Evolutionary conservation across 2,888 invertebrate genomes (phyloP).

Genomic region (Chloroclysta siterata): DNA sequence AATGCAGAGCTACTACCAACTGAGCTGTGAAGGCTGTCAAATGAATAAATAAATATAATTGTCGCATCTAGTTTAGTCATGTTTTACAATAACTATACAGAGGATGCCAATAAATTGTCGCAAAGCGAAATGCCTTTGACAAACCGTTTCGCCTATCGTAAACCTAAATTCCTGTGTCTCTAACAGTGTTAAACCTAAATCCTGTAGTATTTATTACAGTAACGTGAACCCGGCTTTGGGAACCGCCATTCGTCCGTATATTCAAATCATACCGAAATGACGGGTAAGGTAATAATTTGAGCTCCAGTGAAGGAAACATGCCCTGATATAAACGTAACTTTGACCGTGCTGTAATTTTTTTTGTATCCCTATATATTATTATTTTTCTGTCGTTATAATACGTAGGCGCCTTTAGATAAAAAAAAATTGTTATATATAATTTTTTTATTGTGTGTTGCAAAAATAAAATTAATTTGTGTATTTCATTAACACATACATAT

Average conservation of each 20-base stretch:
- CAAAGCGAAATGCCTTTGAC: conserved; percentile 1
- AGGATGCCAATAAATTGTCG: background rate
- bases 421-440: no score
- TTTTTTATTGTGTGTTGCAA: no score
- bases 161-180: conserved; percentile 10
- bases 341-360: no score
- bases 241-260: conserved; percentile 45
- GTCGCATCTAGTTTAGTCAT: no score
- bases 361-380: no score
- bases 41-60: no score
- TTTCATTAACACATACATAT: no score
- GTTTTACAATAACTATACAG: background rate
- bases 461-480: no score
- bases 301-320: conserved; percentile 1
- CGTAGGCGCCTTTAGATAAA: no score
- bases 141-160: conserved; percentile 3
- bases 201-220: conserved; percentile 27
- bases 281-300: conserved; percentile 36
- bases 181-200: conserved; percentile 20
- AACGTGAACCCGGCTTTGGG: conserved; percentile 27
- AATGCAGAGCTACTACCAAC: no score
- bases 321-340: background rate
- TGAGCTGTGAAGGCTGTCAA: no score
- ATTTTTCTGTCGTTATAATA: no score
- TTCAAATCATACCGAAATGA: conserved; percentile 51